Conservation (phyloP, 2,888 invertebrate species). For the Oasisia sp. region DNA sequence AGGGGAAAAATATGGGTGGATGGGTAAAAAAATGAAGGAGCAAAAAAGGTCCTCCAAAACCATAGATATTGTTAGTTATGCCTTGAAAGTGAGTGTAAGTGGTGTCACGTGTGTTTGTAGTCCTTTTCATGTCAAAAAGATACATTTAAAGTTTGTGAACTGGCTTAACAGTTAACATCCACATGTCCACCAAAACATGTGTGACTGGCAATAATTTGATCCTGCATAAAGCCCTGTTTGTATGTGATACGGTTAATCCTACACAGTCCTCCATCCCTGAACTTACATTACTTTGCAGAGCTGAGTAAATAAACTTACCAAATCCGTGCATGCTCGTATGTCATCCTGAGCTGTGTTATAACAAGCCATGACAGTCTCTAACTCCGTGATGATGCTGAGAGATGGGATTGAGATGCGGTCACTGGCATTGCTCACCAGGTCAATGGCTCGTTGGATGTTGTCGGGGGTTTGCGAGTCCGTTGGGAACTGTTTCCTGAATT, state of each 20-base stretch:
- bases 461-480: conserved; percentile 43
- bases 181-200: no score
- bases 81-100: no score
- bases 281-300: not conserved
- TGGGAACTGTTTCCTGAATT: conserved; percentile 51
- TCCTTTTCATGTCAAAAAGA: no score
- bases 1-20: no score
- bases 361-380: conserved; percentile 19
- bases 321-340: conserved; percentile 20
- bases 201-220: no score
- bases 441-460: conserved; percentile 49
- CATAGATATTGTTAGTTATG: no score
- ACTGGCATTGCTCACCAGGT: conserved; percentile 44
- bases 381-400: conserved; percentile 20
- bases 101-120: no score
- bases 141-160: no score
- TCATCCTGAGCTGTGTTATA: conserved; percentile 29
- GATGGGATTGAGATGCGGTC: conserved; percentile 27
- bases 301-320: not conserved
- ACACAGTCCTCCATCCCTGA: not conserved
- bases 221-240: no score
- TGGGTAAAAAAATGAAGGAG: no score
- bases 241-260: not conserved
- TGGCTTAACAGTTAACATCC: no score
- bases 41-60: no score